Evolutionary conservation across 1,140 invertebrate genomes (phyloP).

Genomic region (Drosophila insularis): DNA sequence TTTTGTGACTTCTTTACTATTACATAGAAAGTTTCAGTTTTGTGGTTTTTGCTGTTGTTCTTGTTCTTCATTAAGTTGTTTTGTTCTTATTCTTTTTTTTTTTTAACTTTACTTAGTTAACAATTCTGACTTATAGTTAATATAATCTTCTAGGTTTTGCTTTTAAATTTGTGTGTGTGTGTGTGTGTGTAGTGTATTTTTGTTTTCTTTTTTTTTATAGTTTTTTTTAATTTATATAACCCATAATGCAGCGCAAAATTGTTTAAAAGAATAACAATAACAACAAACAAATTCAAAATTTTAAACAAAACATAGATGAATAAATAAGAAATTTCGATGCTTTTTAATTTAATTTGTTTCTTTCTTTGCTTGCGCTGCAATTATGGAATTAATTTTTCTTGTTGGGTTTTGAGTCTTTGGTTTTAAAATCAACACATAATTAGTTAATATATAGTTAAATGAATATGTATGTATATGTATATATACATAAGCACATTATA

Average conservation of each 20-base stretch:
- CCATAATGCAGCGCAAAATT: slow-evolving; percentile 49
- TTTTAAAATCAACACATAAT: slow-evolving; percentile 75
- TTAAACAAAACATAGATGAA: slow-evolving; percentile 15
- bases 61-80: slow-evolving; percentile 10
- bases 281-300: slow-evolving; percentile 40
- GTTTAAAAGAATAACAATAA: slow-evolving; percentile 39
- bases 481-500: slow-evolving; percentile 32
- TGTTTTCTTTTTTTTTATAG: not conserved
- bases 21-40: slow-evolving; percentile 62
- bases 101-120: slow-evolving; percentile 60
- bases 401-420: slow-evolving; percentile 75
- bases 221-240: slow-evolving; percentile 17
- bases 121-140: slow-evolving; percentile 70
- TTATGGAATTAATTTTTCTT: slow-evolving; percentile 32
- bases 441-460: slow-evolving; percentile 31
- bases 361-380: slow-evolving; percentile 35
- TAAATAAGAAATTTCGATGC: slow-evolving; percentile 52
- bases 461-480: not conserved
- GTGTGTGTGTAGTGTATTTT: slow-evolving; percentile 24
- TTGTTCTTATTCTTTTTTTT: not conserved
- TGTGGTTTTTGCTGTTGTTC: slow-evolving; percentile 22
- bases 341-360: slow-evolving; percentile 5
- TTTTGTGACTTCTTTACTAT: slow-evolving; percentile 41
- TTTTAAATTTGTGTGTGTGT: slow-evolving; percentile 9
- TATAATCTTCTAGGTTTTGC: slow-evolving; percentile 59